Conservation (phyloP, 1,140 invertebrate genomes). For the Phthorimaea operculella region DNA sequence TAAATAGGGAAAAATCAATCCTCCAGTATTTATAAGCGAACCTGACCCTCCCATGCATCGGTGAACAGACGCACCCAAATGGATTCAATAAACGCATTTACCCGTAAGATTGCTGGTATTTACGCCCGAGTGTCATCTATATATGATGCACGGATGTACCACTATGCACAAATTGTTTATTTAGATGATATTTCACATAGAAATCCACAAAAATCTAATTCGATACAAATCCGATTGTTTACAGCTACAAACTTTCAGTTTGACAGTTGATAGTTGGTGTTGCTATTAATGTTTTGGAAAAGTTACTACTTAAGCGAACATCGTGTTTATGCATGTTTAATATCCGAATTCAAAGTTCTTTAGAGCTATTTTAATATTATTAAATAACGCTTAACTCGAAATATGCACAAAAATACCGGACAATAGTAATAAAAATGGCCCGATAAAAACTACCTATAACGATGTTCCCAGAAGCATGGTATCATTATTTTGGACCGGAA, state of each 20-base stretch:
- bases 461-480: no score
- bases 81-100: slow-evolving; percentile 48
- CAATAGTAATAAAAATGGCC: no score
- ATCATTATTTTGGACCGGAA: no score
- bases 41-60: slow-evolving; percentile 51
- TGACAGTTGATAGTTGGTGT: slow-evolving; percentile 13
- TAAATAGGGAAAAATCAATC: slow-evolving; percentile 66
- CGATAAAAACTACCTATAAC: no score
- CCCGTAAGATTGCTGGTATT: slow-evolving; percentile 63
- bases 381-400: no score
- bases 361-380: no score
- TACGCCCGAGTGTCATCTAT: slow-evolving; percentile 64
- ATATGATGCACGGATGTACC: slow-evolving; percentile 11
- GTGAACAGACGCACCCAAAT: slow-evolving; percentile 33
- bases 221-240: not conserved
- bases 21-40: slow-evolving; percentile 37
- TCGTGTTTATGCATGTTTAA: no score
- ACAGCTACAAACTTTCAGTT: slow-evolving; percentile 17
- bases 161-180: not conserved
- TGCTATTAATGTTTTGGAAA: not conserved
- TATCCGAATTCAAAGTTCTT: no score
- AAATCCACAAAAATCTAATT: not conserved
- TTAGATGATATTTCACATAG: not conserved
- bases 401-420: no score
- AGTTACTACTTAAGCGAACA: no score